phyloP scores from a whole-genome alignment of 2,113 vertebrate genomes.

The Puntigrus tetrazona region DNA sequence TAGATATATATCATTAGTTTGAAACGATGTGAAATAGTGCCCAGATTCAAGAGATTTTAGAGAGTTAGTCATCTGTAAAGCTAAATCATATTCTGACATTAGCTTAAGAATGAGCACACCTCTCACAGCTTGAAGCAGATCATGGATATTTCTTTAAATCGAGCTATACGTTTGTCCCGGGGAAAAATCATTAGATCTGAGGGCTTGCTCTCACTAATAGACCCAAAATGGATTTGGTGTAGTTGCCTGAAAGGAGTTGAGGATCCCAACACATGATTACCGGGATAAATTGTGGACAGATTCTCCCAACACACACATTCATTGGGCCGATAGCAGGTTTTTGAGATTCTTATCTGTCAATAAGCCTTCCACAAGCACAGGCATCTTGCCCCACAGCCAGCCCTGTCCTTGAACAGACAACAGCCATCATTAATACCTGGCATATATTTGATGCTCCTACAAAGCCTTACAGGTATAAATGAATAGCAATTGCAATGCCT shows the following conservation, averaged over 20 bases:
- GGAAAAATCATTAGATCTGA: slow-evolving; percentile 4
- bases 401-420: slow-evolving; percentile 16
- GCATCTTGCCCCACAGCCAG: not conserved
- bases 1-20: not conserved
- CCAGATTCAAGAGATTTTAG: not conserved
- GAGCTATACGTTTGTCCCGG: not conserved
- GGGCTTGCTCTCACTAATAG: not conserved
- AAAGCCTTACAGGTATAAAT: slow-evolving; percentile 43
- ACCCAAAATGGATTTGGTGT: not conserved
- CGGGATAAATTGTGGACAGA: not conserved
- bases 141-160: not conserved
- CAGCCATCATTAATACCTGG: slow-evolving; percentile 29
- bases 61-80: slow-evolving; percentile 17
- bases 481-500: slow-evolving; percentile 19
- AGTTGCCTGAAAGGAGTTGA: not conserved
- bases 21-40: not conserved
- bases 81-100: slow-evolving; percentile 30
- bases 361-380: not conserved
- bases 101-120: slow-evolving; percentile 26
- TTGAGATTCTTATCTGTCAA: not conserved
- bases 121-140: slow-evolving; percentile 3
- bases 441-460: slow-evolving; percentile 27
- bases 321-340: not conserved
- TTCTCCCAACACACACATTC: not conserved
- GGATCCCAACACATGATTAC: not conserved